Base-by-base conservation (phyloP, 1,140 invertebrate species). In the Periplaneta americana region DNA sequence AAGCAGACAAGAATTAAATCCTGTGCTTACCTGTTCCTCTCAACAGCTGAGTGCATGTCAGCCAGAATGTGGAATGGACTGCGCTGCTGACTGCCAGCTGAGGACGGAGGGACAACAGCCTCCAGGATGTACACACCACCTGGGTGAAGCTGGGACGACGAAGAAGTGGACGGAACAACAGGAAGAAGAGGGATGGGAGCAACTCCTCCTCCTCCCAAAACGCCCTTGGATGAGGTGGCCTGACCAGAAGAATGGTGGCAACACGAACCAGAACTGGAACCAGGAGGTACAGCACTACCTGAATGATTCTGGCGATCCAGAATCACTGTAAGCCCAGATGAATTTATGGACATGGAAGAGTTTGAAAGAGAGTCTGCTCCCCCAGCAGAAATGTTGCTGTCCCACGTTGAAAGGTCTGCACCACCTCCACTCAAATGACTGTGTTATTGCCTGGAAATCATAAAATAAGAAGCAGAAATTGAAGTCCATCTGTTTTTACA, bases 311-410 rank as follows among this genome's bases (percentile, higher is more conserved):
- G 75, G 32, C 33, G 76, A 34, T 36, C n/a, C 76, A 36, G 3
- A 37, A 66, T 66, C 48, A 66, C 48, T 5, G 48, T 66, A n/a
- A 66, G 48, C 11, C 76, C 76, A 36, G 34, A 36, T 17, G 92
- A 93, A 83, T 91, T 91, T 13, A 92, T 87, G n/a, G 91, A 91
- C 77, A 89, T 89, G 37, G 89, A 91, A 80, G 90, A 92, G 79
- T 90, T 90, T 80, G 88, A 91, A 13, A 90, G 84, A 0, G 90
- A 89, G 82, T 89, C 89, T 2, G 86, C 84, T 1, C 87, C 82
- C 80, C 84, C 33, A 34, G 32, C 76, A 28, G 33, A 5, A n/a
- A 66, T 11, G 28, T 5, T 2, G 22, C 22, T 6, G 28, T 66
- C 48, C 48, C 48, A 66, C 22, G n/a, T 6, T 28, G 48, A 1